Conservation (phyloP, 2,888 invertebrate species). For the Pelosia muscerda region DNA sequence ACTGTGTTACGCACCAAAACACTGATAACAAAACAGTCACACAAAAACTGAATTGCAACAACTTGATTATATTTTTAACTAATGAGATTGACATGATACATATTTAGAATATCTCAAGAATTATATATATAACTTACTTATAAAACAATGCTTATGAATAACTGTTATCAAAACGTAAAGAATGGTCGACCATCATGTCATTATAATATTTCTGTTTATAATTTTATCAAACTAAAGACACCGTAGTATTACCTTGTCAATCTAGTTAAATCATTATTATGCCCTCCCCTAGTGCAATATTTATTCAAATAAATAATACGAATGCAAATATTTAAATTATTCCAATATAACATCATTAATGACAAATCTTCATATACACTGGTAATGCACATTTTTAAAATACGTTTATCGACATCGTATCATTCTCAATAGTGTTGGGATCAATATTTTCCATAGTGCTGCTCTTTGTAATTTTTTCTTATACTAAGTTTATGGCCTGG, state of each 20-base stretch:
- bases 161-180: conserved; percentile 15
- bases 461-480: neutral
- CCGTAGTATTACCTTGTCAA: no score
- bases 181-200: conserved; percentile 5
- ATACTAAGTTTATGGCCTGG: neutral
- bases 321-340: neutral
- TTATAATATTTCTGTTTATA: neutral
- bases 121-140: neutral
- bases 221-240: neutral
- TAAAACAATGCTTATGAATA: neutral
- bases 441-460: neutral
- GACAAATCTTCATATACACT: neutral
- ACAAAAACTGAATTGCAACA: neutral
- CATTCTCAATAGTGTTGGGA: neutral
- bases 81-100: neutral
- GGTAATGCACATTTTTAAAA: neutral
- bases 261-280: no score
- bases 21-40: neutral
- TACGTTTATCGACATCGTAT: neutral
- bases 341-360: neutral
- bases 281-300: neutral
- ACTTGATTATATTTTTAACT: neutral
- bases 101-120: neutral
- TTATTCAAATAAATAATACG: neutral
- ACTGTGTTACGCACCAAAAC: neutral